Conservation (phyloP, 2,888 invertebrate species). For the Philhelius pedissequus region DNA sequence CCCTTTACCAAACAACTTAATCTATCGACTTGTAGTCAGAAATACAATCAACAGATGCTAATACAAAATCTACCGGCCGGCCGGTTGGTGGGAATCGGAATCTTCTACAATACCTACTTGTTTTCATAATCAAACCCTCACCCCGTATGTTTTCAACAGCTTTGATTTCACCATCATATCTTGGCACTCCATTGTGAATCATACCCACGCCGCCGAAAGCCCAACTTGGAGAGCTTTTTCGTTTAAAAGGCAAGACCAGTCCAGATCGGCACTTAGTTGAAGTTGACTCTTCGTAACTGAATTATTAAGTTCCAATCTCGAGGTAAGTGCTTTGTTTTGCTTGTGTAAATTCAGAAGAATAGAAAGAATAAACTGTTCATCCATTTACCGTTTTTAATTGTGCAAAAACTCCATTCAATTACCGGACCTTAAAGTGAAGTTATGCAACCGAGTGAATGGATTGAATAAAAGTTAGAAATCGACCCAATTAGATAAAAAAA, state of each 20-base stretch:
- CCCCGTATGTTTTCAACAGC: neutral
- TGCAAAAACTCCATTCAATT: neutral
- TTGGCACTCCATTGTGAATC: slow-evolving; percentile 33
- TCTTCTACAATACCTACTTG: neutral
- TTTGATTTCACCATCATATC: neutral
- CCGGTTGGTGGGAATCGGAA: neutral
- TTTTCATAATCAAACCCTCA: neutral
- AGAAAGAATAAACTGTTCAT: neutral
- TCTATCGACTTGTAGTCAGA: neutral
- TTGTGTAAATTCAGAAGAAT: neutral
- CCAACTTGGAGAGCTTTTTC: slow-evolving; percentile 34
- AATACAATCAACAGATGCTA: slow-evolving; percentile 21
- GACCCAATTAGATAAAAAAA: neutral
- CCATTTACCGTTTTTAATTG: neutral
- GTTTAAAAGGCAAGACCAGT: slow-evolving; percentile 51
- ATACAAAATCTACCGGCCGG: neutral
- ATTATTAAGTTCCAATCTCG: slow-evolving; percentile 8
- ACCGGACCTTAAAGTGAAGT: neutral
- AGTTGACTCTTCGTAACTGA: slow-evolving; percentile 51
- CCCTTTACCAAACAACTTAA: neutral
- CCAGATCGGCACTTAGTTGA: slow-evolving; percentile 38
- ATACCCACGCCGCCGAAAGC: slow-evolving; percentile 24
- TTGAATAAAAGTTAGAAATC: neutral
- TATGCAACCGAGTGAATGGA: slow-evolving; percentile 6
- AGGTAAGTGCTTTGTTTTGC: slow-evolving; percentile 47